Evolutionary conservation across 1,140 invertebrate species (phyloP).

Genomic region (Sitobion miscanthi): DNA sequence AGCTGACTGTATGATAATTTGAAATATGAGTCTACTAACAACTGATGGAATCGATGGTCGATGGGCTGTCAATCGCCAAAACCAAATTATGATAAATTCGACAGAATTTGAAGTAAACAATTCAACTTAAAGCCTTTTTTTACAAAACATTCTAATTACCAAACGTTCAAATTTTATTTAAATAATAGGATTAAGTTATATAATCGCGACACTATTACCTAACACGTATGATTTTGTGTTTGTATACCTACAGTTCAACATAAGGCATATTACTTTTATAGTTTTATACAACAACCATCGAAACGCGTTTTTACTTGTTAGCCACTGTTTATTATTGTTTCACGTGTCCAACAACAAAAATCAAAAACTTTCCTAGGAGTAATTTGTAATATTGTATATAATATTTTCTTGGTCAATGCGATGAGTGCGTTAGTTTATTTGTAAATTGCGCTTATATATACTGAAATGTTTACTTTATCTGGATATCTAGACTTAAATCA

Average conservation of each 20-base stretch:
- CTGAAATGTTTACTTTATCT: no score
- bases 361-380: not conserved
- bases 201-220: not conserved
- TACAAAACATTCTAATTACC: no score
- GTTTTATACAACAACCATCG: no score
- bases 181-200: no score
- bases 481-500: not conserved
- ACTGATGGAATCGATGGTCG: not conserved
- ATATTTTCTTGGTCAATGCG: not conserved
- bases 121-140: no score
- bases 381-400: not conserved
- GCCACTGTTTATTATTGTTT: not conserved
- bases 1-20: no score
- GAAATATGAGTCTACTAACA: no score
- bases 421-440: not conserved
- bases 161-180: no score
- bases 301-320: no score
- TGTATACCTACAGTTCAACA: no score
- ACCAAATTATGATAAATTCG: not conserved
- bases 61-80: not conserved
- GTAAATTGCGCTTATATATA: not conserved
- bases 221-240: no score
- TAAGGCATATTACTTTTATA: no score
- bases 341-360: not conserved
- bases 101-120: not conserved